phyloP scores from a whole-genome alignment of 2,797 vertebrate genomes.

The Tapirus indicus region DNA sequence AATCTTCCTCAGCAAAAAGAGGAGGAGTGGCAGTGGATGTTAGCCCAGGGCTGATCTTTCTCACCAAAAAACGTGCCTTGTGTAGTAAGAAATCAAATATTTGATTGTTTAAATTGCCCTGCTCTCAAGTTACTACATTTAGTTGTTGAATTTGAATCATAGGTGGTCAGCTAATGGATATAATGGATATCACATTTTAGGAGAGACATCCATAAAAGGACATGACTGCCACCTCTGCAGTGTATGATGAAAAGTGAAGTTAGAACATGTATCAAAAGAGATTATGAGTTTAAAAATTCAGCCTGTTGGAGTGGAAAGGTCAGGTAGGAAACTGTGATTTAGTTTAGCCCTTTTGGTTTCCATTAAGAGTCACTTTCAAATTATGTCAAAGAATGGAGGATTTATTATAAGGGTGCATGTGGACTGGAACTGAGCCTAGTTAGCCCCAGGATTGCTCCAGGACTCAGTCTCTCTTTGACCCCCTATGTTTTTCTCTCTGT shows the following conservation, averaged over 20 bases:
- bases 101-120: not conserved
- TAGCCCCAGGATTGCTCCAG: not conserved
- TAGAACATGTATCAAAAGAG: not conserved
- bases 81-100: not conserved
- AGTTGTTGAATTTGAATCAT: constrained; percentile 4
- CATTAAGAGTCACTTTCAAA: not conserved
- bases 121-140: not conserved
- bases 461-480: not conserved
- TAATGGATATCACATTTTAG: not conserved
- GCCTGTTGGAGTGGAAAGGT: not conserved
- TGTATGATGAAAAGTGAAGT: not conserved
- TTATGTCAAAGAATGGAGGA: not conserved
- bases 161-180: not conserved
- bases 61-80: not conserved
- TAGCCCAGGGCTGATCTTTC: no score
- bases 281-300: constrained; percentile 38
- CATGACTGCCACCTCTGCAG: not conserved
- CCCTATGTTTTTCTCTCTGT: not conserved
- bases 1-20: no score
- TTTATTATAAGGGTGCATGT: not conserved
- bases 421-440: not conserved
- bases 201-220: not conserved
- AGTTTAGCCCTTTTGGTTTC: constrained; percentile 12
- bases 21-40: no score
- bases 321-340: not conserved